Evolutionary conservation across 2,113 vertebrate species (phyloP), one percentile per base, ranked within the genome.

Genomic region (Nothocercus julius): DNA sequence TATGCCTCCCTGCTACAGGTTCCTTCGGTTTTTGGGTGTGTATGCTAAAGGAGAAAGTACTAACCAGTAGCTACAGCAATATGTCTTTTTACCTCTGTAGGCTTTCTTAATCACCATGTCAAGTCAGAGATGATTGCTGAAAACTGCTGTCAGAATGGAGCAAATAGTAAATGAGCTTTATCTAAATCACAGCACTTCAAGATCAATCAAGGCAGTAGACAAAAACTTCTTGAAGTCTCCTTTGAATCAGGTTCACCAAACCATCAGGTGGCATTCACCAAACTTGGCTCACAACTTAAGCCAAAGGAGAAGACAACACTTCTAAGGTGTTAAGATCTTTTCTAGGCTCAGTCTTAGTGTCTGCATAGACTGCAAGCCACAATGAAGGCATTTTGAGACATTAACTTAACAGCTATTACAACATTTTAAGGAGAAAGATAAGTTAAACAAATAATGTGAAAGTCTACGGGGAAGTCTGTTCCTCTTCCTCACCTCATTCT

Each of bases 381-480:
- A 73, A 36, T 5, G 3, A 90, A 94, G 51, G 85, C 81, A 91
- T 93, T 96, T 93, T 49, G 66, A 92, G 81, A 79, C 53, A 66
- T 28, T 93, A 66, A 70, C 92, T 95, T 87, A 74, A 38, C 51
- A 95, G 44, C 53, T 86, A 88, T 82, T 74, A 92, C 73, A 88
- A 61, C 15, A n/a, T 93, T 94, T 94, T 67, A 94, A 90, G 44
- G 77, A 92, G 69, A 24, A 88, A 79, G 67, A 58, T 62, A 62
- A 66, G 83, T 90, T 95, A 95, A 95, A 94, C 85, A 95, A 95
- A 95, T 63, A 93, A 66, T 62, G 62, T 81, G 75, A 81, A 0
- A 1, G 88, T 51, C 42, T 83, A 45, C 59, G 76, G 74, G 64
- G 28, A 68, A 84, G 53, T 36, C 44, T 73, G 75, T 94, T 85